Percentiles rank a stretch among this genome's conserved stretches.
phyloP scores from a whole-genome alignment of 2,797 vertebrate species.

The Crax fasciolata region DNA sequence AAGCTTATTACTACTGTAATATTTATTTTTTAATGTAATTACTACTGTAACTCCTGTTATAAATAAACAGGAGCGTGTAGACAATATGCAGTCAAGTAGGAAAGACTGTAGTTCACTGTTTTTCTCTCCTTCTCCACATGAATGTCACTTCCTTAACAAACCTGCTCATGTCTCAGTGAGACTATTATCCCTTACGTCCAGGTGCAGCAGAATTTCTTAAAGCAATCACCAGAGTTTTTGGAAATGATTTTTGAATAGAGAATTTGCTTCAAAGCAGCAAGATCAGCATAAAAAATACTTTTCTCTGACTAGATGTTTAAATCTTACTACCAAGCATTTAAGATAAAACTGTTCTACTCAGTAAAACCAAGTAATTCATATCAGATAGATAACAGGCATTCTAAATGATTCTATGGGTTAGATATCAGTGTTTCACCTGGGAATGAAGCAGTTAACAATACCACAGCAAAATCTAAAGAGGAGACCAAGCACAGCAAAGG shows the following conservation, averaged over 20 bases:
- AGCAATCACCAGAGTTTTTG: background rate
- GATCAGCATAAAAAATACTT: no score
- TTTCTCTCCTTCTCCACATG: background rate
- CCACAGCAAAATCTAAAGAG: background rate
- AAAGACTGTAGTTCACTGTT: background rate
- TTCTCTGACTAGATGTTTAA: background rate
- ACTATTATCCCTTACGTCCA: background rate
- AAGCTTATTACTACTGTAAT: background rate
- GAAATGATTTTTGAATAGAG: background rate
- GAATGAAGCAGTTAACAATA: slow-evolving; percentile 47
- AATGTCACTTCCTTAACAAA: background rate
- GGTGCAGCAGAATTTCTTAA: background rate
- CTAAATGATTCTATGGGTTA: background rate
- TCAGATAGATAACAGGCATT: background rate
- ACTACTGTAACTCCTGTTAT: no score
- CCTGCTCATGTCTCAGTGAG: background rate
- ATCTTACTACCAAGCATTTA: background rate
- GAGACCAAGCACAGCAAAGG: slow-evolving; percentile 21
- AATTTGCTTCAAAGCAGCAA: background rate
- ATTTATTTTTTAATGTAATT: no score
- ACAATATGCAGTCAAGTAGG: background rate
- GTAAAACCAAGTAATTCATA: background rate
- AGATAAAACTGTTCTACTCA: background rate
- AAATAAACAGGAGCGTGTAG: background rate
- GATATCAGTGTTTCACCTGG: background rate